These are phyloP conservation scores for Schrankia costaestrigalis DNA, from an alignment of 2,888 invertebrate genomes.

Conservation along the genomic window DNA sequence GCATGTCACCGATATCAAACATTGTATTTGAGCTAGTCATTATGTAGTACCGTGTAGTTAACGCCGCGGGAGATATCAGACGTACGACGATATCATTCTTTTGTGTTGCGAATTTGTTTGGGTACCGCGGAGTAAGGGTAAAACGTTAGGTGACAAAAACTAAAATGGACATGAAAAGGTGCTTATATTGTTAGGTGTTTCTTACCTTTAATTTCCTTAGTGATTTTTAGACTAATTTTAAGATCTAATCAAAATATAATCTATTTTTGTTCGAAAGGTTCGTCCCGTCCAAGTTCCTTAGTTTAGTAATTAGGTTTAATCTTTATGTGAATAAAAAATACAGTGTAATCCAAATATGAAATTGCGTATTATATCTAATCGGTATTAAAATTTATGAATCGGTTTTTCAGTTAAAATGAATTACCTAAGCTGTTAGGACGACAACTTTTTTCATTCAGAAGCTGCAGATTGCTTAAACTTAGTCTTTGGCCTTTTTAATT, in stretches of 20 bases:
- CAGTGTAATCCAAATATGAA: too few relatives aligned
- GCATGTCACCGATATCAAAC: slow-evolving; percentile 2
- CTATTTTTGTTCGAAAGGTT: background rate
- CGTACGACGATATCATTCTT: slow-evolving; percentile 39
- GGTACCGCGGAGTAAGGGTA: slow-evolving; percentile 15
- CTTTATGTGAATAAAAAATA: too few relatives aligned
- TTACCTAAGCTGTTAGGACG: too few relatives aligned
- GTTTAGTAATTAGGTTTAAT: background rate
- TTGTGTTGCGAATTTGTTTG: slow-evolving; percentile 33
- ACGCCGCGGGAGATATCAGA: slow-evolving; percentile 44
- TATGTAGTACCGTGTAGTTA: slow-evolving; percentile 40
- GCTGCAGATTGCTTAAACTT: background rate
- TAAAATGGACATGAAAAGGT: too few relatives aligned
- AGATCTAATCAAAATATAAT: background rate
- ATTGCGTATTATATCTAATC: too few relatives aligned
- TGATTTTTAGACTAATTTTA: too few relatives aligned
- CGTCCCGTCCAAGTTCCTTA: background rate
- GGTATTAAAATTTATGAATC: too few relatives aligned
- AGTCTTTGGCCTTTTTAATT: background rate
- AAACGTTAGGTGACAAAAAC: background rate
- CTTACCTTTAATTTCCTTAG: too few relatives aligned
- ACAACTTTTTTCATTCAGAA: too few relatives aligned
- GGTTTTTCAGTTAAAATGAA: too few relatives aligned
- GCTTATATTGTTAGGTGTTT: too few relatives aligned
- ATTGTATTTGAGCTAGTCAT: slow-evolving; percentile 34